Evolutionary conservation across 2,797 vertebrate species (phyloP), one percentile per base, ranked within the genome.

Genomic region (Vespertilio murinus): DNA sequence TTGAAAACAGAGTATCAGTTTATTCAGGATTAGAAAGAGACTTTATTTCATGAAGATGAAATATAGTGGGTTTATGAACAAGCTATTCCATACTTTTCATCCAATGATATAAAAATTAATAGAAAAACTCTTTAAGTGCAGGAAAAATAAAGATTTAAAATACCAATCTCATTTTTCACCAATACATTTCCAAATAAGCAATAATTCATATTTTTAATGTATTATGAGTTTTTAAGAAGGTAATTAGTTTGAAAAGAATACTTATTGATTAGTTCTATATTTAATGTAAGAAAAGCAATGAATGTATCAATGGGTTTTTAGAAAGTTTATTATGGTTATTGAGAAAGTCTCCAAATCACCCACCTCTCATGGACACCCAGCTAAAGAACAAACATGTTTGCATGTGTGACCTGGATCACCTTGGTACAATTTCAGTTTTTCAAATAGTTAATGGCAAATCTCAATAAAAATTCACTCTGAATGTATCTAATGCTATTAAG

Each of bases 301-400:
- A 77, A 81, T 18, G 80, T 38, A 92, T 54, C 38, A 61, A 35
- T 54, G 30, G 28, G 3, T 69, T 95, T 96, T 91, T 81, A 70
- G 38, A 70, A 95, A 56, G 33, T 96, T 96, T 97, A 97, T 96
- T 95, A 70, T 47, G 23, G 35, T 90, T 80, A 81, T 16, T 59
- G 40, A 74, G 38, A 47, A 47, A 83, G 49, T 75, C 42, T 75
- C 49, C 33, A 88, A 16, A 59, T 70, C 14, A 73, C 2, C 47
- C 16, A 61, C 38, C 20, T 85, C 28, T 61, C 38, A 4, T 22
- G 13, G 7, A 54, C 6, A 45, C 59, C 42, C 73, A 70, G 74
- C 89, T 88, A 74, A 94, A 94, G 25, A 89, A 75, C 28, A 70
- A 96, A 67, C 30, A 93, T 47, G 56, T 70, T 74, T 96, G 49